Conservation (phyloP, 2,113 vertebrate genomes). For the Sapayoa aenigma region DNA sequence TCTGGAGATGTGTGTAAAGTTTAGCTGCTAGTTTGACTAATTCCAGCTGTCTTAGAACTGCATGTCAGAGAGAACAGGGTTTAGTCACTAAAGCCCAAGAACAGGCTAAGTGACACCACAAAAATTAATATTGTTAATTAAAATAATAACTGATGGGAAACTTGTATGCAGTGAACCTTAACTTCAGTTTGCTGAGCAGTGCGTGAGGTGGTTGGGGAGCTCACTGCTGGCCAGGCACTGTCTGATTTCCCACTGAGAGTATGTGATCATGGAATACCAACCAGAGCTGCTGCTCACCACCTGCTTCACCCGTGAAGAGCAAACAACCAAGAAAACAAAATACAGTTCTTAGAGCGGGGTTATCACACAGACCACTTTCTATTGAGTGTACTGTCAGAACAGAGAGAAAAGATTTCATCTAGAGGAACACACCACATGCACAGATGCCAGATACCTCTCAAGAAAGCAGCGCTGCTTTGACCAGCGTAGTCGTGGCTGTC, state of each 20-base stretch:
- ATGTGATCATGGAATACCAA: not conserved
- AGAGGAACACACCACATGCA: conserved; percentile 40
- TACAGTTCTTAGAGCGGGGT: not conserved
- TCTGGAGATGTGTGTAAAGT: not conserved
- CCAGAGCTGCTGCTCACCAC: conserved; percentile 8
- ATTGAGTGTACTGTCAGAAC: not conserved
- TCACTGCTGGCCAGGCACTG: not conserved
- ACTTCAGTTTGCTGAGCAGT: not conserved
- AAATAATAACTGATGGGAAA: not conserved
- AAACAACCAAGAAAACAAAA: not conserved
- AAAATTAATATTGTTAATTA: not conserved
- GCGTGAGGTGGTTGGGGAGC: not conserved
- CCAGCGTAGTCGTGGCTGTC: not conserved
- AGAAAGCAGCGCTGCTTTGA: conserved; percentile 38
- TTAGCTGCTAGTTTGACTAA: not conserved
- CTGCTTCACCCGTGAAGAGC: not conserved
- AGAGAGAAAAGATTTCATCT: not conserved
- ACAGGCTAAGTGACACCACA: not conserved
- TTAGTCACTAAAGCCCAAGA: not conserved
- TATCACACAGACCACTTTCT: not conserved
- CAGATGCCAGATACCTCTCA: conserved; percentile 24
- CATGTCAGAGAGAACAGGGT: not conserved
- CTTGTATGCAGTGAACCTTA: not conserved
- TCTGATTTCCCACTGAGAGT: not conserved
- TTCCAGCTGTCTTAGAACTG: not conserved